Base-by-base conservation (phyloP, 2,888 invertebrate genomes). In the Nebria brevicollis region DNA sequence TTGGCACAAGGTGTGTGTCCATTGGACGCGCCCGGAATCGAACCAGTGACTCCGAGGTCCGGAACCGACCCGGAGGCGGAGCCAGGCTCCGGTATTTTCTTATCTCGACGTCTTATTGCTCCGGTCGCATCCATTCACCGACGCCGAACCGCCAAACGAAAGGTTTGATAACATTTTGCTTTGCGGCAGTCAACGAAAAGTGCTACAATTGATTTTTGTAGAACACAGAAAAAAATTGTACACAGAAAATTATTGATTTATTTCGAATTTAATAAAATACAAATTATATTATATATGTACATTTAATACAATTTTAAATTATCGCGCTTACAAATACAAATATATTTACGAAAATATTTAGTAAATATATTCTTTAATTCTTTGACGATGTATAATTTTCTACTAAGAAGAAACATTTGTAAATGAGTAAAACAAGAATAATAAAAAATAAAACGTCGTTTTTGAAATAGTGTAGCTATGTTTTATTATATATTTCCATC, bases 1-100 rank as follows among this genome's bases (percentile, higher is more conserved):
- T 87, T 85, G 83, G 83, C 80, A 83, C 82, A 83, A 83, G 85
- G 83, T 83, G 87, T 83, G 82, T 84, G 86, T 86, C 87, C 86
- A 88, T 88, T 89, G 88, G 88, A 84, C 85, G 86, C 82, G 85
- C 85, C 85, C 66, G 66, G 66, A 66, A 88, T 88, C 89, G 86
- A 87, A 86, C 88, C 88, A 87, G 87, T 87, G 85, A 83, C 82
- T 81, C 83, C 82, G 84, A 82, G 84, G 83, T 85, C 85, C 85
- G 84, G 85, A 73, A 41, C 43, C 73, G 73, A 73, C 54, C 65
- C 65, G 75, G 75, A 75, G 87, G 87, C 87, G 87, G 87, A 85
- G 87, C 86, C 83, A 85, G 83, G 84, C 83, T 83, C 84, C 85
- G 85, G 86, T 84, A 82, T 85, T 88, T 88, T 88, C 88, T 88